Conservation (phyloP, 2,888 invertebrate genomes). For the Thysanoteuthis rhombus region DNA sequence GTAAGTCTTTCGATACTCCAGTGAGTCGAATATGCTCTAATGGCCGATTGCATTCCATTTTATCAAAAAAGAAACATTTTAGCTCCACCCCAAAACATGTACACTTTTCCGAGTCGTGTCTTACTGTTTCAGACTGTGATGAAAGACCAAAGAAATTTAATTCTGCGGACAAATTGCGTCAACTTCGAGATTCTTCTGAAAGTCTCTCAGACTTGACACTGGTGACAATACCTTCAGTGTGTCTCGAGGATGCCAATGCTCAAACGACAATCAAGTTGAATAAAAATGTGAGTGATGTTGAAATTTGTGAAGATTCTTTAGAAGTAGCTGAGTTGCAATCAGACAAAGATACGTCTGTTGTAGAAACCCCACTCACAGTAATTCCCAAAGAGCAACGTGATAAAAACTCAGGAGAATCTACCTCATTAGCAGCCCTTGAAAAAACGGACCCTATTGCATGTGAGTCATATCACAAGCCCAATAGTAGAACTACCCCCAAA, state of each 20-base stretch:
- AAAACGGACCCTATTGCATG: background rate
- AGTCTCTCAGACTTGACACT: background rate
- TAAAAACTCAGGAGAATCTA: background rate
- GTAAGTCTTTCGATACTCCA: background rate
- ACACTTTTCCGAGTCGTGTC: background rate
- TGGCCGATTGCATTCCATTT: constrained; percentile 14
- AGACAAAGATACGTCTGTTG: background rate
- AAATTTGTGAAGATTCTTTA: background rate
- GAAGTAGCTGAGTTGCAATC: background rate
- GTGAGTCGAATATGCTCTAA: background rate
- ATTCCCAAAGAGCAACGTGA: background rate
- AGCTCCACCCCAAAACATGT: background rate
- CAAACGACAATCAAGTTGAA: background rate
- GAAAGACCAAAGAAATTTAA: background rate
- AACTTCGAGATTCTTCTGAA: background rate
- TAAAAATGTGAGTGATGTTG: background rate
- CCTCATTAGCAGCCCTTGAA: background rate
- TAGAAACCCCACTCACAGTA: background rate
- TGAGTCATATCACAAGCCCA: background rate
- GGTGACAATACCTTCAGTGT: background rate
- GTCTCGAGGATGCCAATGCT: background rate
- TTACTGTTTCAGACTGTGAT: background rate
- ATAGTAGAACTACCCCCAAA: background rate
- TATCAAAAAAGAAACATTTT: constrained; percentile 22
- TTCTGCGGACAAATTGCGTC: background rate